A percentile compares a stretch with the other conserved stretches of the same genome.
These are phyloP conservation scores for Callithrix jacchus DNA, from an alignment of 2,113 vertebrate genomes.

Conservation along the genomic window DNA sequence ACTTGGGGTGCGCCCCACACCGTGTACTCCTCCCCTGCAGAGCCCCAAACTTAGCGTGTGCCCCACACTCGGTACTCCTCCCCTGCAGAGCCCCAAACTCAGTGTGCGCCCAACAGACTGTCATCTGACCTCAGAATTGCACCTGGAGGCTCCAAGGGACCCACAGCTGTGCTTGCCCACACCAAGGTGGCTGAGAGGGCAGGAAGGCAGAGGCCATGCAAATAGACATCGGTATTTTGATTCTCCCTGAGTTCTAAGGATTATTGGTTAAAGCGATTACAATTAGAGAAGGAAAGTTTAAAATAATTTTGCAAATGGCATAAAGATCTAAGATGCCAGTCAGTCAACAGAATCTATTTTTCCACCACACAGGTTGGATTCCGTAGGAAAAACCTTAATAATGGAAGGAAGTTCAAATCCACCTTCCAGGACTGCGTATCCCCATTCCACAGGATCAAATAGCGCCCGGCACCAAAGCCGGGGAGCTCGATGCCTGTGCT, in stretches of 20 bases:
- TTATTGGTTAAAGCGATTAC: background rate
- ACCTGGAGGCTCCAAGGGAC: fast-evolving
- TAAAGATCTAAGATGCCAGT: background rate
- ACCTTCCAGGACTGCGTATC: fast-evolving
- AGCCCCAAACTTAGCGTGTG: fast-evolving
- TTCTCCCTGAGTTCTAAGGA: background rate
- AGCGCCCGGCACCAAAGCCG: background rate
- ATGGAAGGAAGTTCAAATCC: background rate
- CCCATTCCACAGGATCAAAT: fast-evolving
- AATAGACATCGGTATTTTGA: background rate
- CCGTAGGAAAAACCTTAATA: background rate
- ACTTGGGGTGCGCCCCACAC: background rate
- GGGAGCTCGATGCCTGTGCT: background rate
- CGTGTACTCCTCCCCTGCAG: background rate
- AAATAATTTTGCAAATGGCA: background rate
- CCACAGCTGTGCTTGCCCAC: fast-evolving
- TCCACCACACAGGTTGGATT: fast-evolving
- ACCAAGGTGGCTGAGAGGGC: fast-evolving
- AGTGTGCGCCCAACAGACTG: too few species aligned
- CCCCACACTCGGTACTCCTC: background rate
- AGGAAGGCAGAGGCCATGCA: background rate
- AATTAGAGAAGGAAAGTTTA: background rate
- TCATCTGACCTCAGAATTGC: fast-evolving
- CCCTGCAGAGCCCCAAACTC: background rate
- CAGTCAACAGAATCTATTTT: background rate